phyloP scores from a whole-genome alignment of 2,113 vertebrate genomes.

The Mormyrus iriodes region DNA sequence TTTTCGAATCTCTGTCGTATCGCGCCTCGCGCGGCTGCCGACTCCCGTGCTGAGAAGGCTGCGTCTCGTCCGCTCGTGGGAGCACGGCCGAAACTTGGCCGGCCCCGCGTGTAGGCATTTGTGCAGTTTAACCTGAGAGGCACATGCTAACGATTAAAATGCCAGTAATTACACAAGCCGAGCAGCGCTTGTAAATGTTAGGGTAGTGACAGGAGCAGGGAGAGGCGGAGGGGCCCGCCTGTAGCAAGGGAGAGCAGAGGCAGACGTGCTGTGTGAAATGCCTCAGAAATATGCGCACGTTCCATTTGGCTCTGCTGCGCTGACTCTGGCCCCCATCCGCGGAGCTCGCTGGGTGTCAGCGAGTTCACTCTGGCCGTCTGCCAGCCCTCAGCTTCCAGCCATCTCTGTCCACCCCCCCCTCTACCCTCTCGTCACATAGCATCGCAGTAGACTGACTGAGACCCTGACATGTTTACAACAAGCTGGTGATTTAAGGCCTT shows the following conservation, averaged over 20 bases:
- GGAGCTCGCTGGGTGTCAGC: slow-evolving; percentile 47
- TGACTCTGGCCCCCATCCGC: slow-evolving; percentile 37
- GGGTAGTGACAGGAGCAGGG: slow-evolving; percentile 28
- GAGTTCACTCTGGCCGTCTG: slow-evolving; percentile 55
- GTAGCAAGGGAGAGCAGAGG: slow-evolving; percentile 34
- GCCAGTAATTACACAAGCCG: neutral
- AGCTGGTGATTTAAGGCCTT: neutral
- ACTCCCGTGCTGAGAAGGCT: neutral
- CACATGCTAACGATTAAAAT: slow-evolving; percentile 1
- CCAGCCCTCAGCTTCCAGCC: slow-evolving; percentile 44
- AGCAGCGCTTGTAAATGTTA: neutral
- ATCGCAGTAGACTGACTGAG: slow-evolving; percentile 39
- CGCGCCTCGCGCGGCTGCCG: neutral
- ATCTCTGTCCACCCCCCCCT: neutral
- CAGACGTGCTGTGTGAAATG: slow-evolving; percentile 45
- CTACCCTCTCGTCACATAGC: slow-evolving; percentile 31
- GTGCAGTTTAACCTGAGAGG: neutral
- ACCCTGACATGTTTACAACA: slow-evolving; percentile 37
- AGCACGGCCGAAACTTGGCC: neutral
- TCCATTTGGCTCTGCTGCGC: slow-evolving; percentile 47
- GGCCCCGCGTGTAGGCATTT: neutral
- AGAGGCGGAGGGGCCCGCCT: slow-evolving; percentile 28
- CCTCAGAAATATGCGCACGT: slow-evolving; percentile 49
- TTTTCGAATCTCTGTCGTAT: neutral
- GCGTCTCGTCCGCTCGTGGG: neutral